phyloP scores from a whole-genome alignment of 1,140 invertebrate genomes.

The Magallana gigas region DNA sequence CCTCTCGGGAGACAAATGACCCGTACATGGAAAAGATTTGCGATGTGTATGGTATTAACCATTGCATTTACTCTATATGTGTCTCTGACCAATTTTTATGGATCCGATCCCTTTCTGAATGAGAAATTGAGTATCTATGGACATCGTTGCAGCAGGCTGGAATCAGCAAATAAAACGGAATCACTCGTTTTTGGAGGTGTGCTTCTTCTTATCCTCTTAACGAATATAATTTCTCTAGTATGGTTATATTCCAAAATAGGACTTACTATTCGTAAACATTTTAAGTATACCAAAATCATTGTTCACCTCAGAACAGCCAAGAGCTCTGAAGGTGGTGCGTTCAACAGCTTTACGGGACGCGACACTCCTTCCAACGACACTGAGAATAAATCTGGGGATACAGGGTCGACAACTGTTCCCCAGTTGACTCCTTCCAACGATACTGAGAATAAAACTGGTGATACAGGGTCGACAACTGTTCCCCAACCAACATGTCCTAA shows the following conservation, averaged over 20 bases:
- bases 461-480: too few species aligned
- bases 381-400: neutral
- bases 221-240: slow-evolving; percentile 2
- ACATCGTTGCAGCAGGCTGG: slow-evolving; percentile 31
- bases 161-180: neutral
- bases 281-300: slow-evolving; percentile 4
- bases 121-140: neutral
- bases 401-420: neutral
- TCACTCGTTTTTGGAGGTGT: slow-evolving; percentile 27
- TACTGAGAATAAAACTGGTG: neutral
- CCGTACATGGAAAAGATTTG: neutral
- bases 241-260: slow-evolving; percentile 42
- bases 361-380: neutral
- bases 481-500: neutral
- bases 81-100: slow-evolving; percentile 20
- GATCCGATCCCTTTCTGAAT: slow-evolving; percentile 2
- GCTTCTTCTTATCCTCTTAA: neutral
- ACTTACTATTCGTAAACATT: slow-evolving; percentile 36
- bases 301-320: neutral
- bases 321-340: neutral
- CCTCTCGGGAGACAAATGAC: slow-evolving; percentile 20
- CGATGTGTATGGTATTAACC: neutral
- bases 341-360: neutral
- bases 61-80: neutral
- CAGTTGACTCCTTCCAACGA: neutral